phyloP scores from a whole-genome alignment of 1,140 invertebrate species.

The Trichoplusia ni region DNA sequence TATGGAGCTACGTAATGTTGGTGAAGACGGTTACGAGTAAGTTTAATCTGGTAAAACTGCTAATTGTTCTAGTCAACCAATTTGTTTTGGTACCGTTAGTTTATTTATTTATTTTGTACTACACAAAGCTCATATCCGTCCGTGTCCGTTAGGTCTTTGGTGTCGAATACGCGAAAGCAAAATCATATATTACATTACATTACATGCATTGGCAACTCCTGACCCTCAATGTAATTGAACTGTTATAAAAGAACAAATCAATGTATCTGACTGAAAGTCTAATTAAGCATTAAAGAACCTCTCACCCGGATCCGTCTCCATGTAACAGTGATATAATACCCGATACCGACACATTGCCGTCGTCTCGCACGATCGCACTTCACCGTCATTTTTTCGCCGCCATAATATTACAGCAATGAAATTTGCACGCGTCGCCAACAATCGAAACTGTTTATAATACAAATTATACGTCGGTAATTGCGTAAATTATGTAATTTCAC shows the following conservation, averaged over 20 bases:
- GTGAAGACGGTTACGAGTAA: too few species aligned
- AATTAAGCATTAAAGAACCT: slow-evolving; percentile 21
- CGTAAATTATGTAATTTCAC: slow-evolving; percentile 30
- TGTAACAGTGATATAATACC: slow-evolving; percentile 32
- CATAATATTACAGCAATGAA: neutral
- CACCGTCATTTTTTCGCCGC: neutral
- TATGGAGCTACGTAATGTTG: too few species aligned
- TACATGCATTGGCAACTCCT: too few species aligned
- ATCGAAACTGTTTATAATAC: slow-evolving; percentile 21
- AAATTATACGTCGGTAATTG: slow-evolving; percentile 34
- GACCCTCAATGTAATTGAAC: neutral
- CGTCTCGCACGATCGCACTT: slow-evolving; percentile 40
- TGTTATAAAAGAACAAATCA: neutral
- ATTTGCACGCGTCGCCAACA: slow-evolving; percentile 10
- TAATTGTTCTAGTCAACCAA: too few species aligned
- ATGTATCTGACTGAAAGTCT: neutral
- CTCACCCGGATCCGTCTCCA: slow-evolving; percentile 34
- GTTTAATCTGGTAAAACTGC: too few species aligned
- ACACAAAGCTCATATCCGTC: too few species aligned
- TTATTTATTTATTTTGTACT: too few species aligned
- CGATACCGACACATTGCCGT: slow-evolving; percentile 21
- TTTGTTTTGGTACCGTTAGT: too few species aligned
- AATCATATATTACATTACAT: too few species aligned
- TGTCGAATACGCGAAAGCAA: too few species aligned
- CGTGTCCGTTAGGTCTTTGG: too few species aligned